Conservation (phyloP, 2,888 invertebrate species). For the Lepetodrilus schrolli region DNA sequence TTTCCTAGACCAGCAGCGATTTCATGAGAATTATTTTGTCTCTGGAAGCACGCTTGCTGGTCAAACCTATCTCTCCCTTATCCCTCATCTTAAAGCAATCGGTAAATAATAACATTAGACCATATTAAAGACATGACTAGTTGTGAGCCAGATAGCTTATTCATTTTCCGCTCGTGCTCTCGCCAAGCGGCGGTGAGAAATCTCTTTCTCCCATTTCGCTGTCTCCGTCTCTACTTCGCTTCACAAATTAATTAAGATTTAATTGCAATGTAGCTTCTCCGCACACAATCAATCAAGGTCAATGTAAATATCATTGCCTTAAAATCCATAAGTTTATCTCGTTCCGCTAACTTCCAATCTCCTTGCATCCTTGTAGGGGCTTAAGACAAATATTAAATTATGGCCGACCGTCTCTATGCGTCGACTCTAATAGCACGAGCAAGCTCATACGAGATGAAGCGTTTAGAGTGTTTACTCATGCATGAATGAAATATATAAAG, state of each 20-base stretch:
- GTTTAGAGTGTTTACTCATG: not conserved
- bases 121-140: constrained; percentile 13
- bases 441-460: not conserved
- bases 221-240: not conserved
- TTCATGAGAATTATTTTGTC: not conserved
- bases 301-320: constrained; percentile 18
- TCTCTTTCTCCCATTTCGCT: not conserved
- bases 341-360: not conserved
- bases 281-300: constrained; percentile 15
- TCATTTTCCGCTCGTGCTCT: constrained; percentile 3
- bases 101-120: constrained; percentile 25
- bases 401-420: not conserved
- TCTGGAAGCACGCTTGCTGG: not conserved
- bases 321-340: constrained; percentile 25
- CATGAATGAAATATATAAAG: constrained; percentile 8
- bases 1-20: too few species aligned
- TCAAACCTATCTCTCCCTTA: constrained; percentile 13
- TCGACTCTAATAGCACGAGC: too few species aligned
- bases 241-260: constrained; percentile 21
- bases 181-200: not conserved
- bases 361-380: not conserved
- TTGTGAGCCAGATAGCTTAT: constrained; percentile 13
- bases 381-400: constrained; percentile 5
- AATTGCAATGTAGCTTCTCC: constrained; percentile 7
- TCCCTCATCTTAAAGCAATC: constrained; percentile 20